phyloP scores from a whole-genome alignment of 2,113 vertebrate species.

The Megaleporinus macrocephalus region DNA sequence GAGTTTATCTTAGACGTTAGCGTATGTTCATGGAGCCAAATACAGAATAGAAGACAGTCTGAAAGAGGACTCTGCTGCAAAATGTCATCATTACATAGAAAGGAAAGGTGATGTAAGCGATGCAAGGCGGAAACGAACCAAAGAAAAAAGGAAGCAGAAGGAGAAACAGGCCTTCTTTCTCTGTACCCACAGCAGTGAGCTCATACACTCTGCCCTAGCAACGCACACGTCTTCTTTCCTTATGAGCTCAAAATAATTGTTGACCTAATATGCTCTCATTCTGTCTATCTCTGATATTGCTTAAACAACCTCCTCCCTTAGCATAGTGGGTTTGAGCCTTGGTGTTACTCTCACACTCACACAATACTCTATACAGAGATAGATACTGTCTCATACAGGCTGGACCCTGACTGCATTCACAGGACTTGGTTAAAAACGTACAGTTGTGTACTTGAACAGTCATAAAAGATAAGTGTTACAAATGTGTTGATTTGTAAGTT shows the following conservation, averaged over 20 bases:
- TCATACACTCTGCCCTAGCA: constrained; percentile 21
- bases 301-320: neutral
- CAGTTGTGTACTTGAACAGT: too few relatives aligned
- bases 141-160: constrained; percentile 30
- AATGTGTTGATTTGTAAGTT: too few relatives aligned
- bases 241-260: constrained; percentile 34
- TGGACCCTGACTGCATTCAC: neutral
- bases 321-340: constrained; percentile 23
- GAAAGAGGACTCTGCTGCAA: constrained; percentile 6
- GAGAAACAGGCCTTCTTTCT: constrained; percentile 7
- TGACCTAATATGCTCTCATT: constrained; percentile 1
- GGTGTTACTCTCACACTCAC: constrained; percentile 4
- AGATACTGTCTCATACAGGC: neutral
- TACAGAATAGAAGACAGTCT: neutral
- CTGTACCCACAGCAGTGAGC: constrained; percentile 29
- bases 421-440: neutral
- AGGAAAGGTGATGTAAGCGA: constrained; percentile 21
- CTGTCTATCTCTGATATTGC: neutral
- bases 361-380: neutral
- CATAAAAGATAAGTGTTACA: too few relatives aligned
- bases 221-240: neutral
- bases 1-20: neutral
- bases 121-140: constrained; percentile 1
- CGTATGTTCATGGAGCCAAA: neutral
- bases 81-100: constrained; percentile 2